Percentiles rank a stretch among this genome's conserved stretches.
These are phyloP conservation scores for Cynopterus sphinx DNA, from an alignment of 2,797 vertebrate genomes.

Conservation along the genomic window DNA sequence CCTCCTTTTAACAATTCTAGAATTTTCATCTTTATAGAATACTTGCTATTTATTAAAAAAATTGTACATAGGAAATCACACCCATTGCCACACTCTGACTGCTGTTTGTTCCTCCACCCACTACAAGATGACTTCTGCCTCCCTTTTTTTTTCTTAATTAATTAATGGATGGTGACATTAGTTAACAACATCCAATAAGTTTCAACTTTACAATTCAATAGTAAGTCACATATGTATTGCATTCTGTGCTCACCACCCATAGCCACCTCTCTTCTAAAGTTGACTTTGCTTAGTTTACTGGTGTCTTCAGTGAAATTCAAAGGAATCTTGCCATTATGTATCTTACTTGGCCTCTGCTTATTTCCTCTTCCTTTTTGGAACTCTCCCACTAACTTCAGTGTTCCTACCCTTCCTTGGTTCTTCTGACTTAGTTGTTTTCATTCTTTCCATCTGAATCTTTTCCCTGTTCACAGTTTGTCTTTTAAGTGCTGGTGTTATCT, in stretches of 20 bases:
- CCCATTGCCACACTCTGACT: background rate
- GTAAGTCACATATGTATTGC: too few relatives aligned
- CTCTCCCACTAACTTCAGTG: background rate
- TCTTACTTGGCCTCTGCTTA: background rate
- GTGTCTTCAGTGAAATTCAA: background rate
- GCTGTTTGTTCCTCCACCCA: background rate
- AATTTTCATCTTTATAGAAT: background rate
- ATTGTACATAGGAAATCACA: background rate
- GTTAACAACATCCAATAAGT: too few relatives aligned
- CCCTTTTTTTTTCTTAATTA: background rate
- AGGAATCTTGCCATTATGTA: background rate
- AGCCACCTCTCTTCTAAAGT: background rate
- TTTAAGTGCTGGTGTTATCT: background rate
- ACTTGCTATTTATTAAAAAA: background rate
- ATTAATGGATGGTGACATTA: too few relatives aligned
- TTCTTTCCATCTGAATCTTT: background rate
- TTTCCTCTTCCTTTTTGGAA: background rate
- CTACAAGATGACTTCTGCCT: background rate
- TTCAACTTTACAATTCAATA: too few relatives aligned
- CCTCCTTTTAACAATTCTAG: background rate
- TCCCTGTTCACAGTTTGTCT: background rate
- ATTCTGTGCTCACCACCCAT: too few relatives aligned
- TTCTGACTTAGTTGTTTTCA: background rate
- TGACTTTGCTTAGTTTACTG: background rate
- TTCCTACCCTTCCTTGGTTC: background rate